Conservation (phyloP, 2,113 vertebrate species). For the Tupaia chinensis region DNA sequence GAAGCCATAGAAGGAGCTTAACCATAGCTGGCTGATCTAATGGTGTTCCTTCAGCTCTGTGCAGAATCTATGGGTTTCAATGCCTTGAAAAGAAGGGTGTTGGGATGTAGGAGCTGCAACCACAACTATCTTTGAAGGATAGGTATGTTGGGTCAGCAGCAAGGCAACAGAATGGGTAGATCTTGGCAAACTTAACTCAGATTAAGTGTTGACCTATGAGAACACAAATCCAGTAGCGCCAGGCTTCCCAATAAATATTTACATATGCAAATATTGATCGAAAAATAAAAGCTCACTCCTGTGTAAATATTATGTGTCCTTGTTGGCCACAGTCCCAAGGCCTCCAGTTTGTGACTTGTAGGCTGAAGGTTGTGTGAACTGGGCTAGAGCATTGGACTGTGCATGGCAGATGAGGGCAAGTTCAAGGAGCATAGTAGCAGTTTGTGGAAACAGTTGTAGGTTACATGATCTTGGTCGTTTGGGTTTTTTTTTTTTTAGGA, state of each 20-base stretch:
- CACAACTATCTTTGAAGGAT: background rate
- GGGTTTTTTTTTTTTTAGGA: no score
- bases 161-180: rapidly evolving
- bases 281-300: rapidly evolving
- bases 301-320: rapidly evolving
- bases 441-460: rapidly evolving
- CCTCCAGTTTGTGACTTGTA: background rate
- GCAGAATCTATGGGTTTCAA: background rate
- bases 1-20: rapidly evolving
- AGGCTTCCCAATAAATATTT: background rate
- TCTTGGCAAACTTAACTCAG: no score
- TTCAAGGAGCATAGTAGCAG: rapidly evolving
- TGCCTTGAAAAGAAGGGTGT: background rate
- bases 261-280: background rate
- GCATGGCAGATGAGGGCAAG: rapidly evolving
- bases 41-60: background rate
- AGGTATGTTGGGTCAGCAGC: no score
- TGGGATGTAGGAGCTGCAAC: rapidly evolving
- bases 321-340: rapidly evolving
- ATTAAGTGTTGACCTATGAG: background rate
- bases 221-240: background rate
- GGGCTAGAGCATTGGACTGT: rapidly evolving
- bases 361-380: rapidly evolving
- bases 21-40: rapidly evolving
- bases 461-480: no score